Percentiles rank a stretch among this genome's conserved stretches.
These are phyloP conservation scores for Fragum sueziense DNA, from an alignment of 2,888 invertebrate species.

Conservation along the genomic window DNA sequence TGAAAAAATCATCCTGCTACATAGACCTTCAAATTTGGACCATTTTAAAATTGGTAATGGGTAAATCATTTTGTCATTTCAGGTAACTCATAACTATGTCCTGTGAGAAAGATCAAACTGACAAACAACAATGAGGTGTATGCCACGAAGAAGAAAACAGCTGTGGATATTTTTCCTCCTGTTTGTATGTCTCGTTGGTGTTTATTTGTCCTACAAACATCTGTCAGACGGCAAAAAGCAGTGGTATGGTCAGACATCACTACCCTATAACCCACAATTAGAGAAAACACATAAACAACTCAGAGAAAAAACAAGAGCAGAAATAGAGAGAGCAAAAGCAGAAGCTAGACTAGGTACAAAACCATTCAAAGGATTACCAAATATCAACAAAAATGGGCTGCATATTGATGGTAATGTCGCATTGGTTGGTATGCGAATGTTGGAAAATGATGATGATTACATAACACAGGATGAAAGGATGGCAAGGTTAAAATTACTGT, in stretches of 20 bases:
- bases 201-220: conserved; percentile 46
- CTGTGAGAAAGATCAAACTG: not conserved
- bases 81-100: not conserved
- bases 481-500: conserved; percentile 46
- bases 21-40: not conserved
- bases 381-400: not conserved
- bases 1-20: not conserved
- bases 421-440: conserved; percentile 26
- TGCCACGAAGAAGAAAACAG: conserved; percentile 47
- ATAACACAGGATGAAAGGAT: conserved; percentile 53
- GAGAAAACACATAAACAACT: not conserved
- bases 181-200: conserved; percentile 46
- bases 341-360: not conserved
- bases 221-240: conserved; percentile 39
- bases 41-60: not conserved
- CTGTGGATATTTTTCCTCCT: conserved; percentile 51
- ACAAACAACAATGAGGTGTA: conserved; percentile 20
- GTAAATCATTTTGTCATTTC: not conserved
- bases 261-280: not conserved
- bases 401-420: conserved; percentile 8
- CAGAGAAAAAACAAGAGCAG: conserved; percentile 21
- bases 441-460: conserved; percentile 56
- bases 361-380: not conserved
- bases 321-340: conserved; percentile 29
- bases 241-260: not conserved